Evolutionary conservation across 2,888 invertebrate species (phyloP), one percentile per base, ranked within the genome.

Genomic region (Agrochola lychnidis): DNA sequence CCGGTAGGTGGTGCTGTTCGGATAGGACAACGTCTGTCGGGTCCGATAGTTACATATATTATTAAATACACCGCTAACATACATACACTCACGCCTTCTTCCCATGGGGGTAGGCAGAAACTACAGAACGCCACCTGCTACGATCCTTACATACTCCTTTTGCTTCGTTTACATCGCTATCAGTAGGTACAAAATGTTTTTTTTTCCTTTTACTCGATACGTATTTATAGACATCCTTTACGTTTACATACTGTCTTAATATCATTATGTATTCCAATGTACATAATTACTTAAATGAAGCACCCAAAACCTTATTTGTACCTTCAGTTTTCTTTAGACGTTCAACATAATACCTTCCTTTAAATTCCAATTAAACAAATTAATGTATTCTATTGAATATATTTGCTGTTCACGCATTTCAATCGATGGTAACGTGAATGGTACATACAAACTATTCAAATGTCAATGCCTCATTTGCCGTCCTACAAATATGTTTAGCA

Each of bases 321-420:
- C 30, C 36, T 69, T 61, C 45, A 59, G 9, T 42, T 78, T 73
- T 61, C 74, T 82, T 57, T 73, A 25, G 25, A 57, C 9, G 0
- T 73, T 61, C 36, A 12, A 51, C 14, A 19, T 57, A 71, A 69
- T 56, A 51, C 19, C n/a, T 62, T 73, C 5, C 62, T 62, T 57
- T 48, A 53, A 63, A 81, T 12, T 70, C 36, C 45, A 68, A 68
- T 73, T 73, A 70, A 70, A 76, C 36, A 61, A 80, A 81, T 76
- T 51, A 73, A 70, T 69, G 42, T 69, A 56, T 69, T 76, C 42
- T 42, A 66, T 42, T 61, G 48, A 76, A 76, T 45, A 14, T 22
- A 71, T 66, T 69, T 61, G n/a, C 42, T 59, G 25, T 73, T 72
- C 42, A 30, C n/a, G 45, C 40, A 67, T 59, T 62, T 36, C 57